Evolutionary conservation across 2,888 invertebrate genomes (phyloP), one percentile per base, ranked within the genome.

Genomic region (Netelia inedita): DNA sequence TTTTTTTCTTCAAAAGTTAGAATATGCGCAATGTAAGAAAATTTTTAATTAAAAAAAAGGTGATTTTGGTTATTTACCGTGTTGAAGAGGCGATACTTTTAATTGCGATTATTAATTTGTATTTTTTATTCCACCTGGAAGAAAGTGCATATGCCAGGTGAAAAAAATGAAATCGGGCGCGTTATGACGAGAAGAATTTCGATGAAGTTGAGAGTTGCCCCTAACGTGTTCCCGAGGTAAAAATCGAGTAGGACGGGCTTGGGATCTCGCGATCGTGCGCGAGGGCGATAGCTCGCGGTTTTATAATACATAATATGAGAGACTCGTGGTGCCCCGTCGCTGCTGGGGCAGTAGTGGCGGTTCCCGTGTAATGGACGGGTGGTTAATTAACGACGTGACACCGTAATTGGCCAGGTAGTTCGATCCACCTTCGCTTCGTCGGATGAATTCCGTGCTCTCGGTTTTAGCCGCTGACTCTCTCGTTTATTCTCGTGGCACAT

Each of bases 371-470:
- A 86, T 81, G 78, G 85, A 89, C 86, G 88, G 89, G 85, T 87
- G 86, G 90, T 89, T 89, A 91, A 91, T 91, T 91, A 91, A 90
- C 91, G 86, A 88, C 88, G 88, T 90, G 91, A 89, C 91, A 88
- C 89, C 79, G 86, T 91, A 91, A 91, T 91, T 90, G 90, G 87
- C 82, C 83, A 85, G 88, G 88, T 88, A 88, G 89, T 88, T 90
- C 87, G 91, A 90, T 90, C 88, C 85, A 83, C 89, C 86, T 86
- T 87, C 71, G 85, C 75, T 35, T 75, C 74, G 72, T 43, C 57
- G 76, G 72, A 73, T 76, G 76, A 85, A 81, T 82, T 82, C 75
- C 65, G 65, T 72, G 79, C 55, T 68, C 46, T 68, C 46, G 68
- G 55, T 75, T 78, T 63, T 61, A 75, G 79, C 57, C 50, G 61